These are phyloP conservation scores for Saxidomus purpurata DNA, from an alignment of 1,140 invertebrate genomes.

Conservation along the genomic window DNA sequence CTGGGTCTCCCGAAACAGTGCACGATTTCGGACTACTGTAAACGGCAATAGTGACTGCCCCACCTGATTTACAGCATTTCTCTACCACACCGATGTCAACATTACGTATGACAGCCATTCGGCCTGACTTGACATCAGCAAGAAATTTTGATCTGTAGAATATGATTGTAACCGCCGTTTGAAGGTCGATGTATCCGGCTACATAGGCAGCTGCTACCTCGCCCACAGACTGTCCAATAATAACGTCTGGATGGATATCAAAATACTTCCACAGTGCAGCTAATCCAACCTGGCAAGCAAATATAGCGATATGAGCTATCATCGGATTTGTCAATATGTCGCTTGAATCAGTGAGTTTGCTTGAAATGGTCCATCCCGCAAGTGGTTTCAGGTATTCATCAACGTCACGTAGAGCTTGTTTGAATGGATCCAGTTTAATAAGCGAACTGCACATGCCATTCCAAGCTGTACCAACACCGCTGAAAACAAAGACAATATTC, in stretches of 20 bases:
- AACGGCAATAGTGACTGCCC: constrained; percentile 52
- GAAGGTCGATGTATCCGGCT: constrained; percentile 59
- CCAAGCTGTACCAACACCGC: constrained; percentile 50
- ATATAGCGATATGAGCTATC: constrained; percentile 68
- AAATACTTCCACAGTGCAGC: constrained; percentile 56
- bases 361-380: constrained; percentile 67
- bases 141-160: constrained; percentile 66
- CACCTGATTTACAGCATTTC: constrained; percentile 6
- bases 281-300: constrained; percentile 70
- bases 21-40: constrained; percentile 66
- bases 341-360: constrained; percentile 50
- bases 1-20: constrained; percentile 65
- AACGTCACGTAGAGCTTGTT: constrained; percentile 64
- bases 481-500: constrained; percentile 66
- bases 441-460: constrained; percentile 19
- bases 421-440: constrained; percentile 39
- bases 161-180: constrained; percentile 65
- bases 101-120: constrained; percentile 70
- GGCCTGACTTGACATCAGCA: constrained; percentile 42
- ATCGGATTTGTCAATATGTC: constrained; percentile 61
- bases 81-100: constrained; percentile 31
- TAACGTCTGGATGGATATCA: constrained; percentile 51
- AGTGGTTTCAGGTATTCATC: constrained; percentile 63
- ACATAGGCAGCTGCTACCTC: constrained; percentile 73
- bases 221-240: constrained; percentile 72